Evolutionary conservation across 2,888 invertebrate species (phyloP), one percentile per base, ranked within the genome.

Genomic region (Acrobasis suavella): DNA sequence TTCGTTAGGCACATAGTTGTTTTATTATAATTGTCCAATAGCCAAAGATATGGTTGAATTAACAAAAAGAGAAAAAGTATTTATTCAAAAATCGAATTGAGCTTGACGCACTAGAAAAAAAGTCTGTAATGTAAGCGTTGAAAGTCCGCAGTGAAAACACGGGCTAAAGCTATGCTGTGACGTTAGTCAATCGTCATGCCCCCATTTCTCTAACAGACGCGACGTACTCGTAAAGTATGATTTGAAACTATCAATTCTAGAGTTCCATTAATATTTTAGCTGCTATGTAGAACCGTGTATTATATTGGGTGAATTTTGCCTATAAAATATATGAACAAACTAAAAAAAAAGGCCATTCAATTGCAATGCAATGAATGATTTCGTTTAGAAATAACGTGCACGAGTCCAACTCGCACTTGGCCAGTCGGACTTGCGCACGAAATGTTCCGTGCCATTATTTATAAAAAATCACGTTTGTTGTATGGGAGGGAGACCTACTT

Each of bases 131-230:
- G 22, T 22, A 37, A 37, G 54, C 37, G n/a, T 54, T 54, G 54
- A 54, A 54, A 54, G 52, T 52, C 46, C 14, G 46, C 46, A 46
- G 46, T 46, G n/a, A 46, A 46, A 46, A 51, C 17, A 14, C 51
- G 12, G 12, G 9, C 17, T 17, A 12, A 22, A 22, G 17, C 9
- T 51, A 10, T n/a, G 46, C 46, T 52, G 52, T 52, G 46, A 46
- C 46, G 72, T 72, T 72, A 74, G 73, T 75, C 78, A 77, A 75
- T 77, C 73, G 72, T 61, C 65, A 62, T 70, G 74, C 68, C 75
- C 77, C 69, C 72, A 63, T 74, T 77, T 55, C 55, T 55, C 38
- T 16, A 12, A 37, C 37, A 8, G 37, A 55, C 39, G 39, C 54
- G 54, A 37, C 14, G 52, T 32, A 3, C 3, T 1, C n/a, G n/a